phyloP scores from a whole-genome alignment of 2,797 vertebrate species.

The Tolypeutes matacus region DNA sequence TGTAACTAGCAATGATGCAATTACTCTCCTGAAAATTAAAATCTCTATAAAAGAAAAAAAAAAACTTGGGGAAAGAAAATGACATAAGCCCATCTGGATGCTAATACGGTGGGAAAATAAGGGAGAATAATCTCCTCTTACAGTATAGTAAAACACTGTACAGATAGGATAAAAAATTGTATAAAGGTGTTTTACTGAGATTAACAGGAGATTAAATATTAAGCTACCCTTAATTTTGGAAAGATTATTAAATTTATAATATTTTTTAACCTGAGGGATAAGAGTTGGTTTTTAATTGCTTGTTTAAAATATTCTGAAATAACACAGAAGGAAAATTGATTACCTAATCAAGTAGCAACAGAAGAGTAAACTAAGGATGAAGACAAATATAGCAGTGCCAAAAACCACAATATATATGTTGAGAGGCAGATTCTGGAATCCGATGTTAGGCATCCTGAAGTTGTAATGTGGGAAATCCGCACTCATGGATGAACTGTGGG shows the following conservation, averaged over 20 bases:
- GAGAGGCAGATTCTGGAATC: slow-evolving; percentile 99
- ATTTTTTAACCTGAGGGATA: slow-evolving; percentile 27
- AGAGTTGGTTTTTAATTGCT: slow-evolving; percentile 60
- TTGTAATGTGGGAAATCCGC: slow-evolving; percentile 97
- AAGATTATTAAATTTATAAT: slow-evolving; percentile 44
- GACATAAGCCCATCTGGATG: background rate
- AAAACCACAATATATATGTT: slow-evolving; percentile 99
- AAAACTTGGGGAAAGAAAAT: slow-evolving; percentile 57
- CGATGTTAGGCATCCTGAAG: slow-evolving; percentile 99
- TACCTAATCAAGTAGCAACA: slow-evolving; percentile 99
- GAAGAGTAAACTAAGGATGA: slow-evolving; percentile 99
- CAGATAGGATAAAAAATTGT: background rate
- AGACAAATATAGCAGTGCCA: slow-evolving; percentile 98
- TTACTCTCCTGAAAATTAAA: slow-evolving; percentile 1
- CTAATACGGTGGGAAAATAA: slow-evolving; percentile 52
- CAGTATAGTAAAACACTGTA: slow-evolving; percentile 18
- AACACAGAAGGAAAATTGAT: slow-evolving; percentile 59
- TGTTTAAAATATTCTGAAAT: slow-evolving; percentile 69
- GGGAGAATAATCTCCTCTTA: slow-evolving; percentile 10
- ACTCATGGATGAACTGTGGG: slow-evolving; percentile 96
- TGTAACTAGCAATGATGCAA: slow-evolving; percentile 5
- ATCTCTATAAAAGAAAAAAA: slow-evolving; percentile 51
- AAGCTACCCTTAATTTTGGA: slow-evolving; percentile 53
- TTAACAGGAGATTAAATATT: slow-evolving; percentile 28
- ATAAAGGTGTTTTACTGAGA: slow-evolving; percentile 46